Percentiles rank a stretch among this genome's conserved stretches.
phyloP scores from a whole-genome alignment of 2,113 vertebrate species.

The Cebidichthys violaceus region DNA sequence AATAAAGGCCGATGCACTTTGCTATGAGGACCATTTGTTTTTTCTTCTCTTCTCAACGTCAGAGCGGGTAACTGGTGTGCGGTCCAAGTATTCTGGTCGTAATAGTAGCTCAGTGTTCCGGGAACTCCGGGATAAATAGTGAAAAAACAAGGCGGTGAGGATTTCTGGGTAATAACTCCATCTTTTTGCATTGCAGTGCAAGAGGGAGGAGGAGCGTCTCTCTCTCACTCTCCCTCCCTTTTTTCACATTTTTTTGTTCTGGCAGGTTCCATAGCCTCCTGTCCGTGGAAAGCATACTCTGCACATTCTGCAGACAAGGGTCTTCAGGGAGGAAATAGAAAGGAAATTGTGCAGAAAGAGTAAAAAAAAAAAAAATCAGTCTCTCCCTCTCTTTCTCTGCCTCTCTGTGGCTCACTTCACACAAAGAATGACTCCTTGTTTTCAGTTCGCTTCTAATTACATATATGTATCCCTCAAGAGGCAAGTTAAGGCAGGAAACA shows the following conservation, averaged over 20 bases:
- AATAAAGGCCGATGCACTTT: slow-evolving; percentile 73
- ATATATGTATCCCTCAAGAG: slow-evolving; percentile 37
- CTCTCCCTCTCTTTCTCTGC: slow-evolving; percentile 59
- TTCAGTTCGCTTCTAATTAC: slow-evolving; percentile 62
- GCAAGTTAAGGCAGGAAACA: slow-evolving; percentile 13
- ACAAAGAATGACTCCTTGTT: slow-evolving; percentile 76
- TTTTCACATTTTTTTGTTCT: slow-evolving; percentile 62
- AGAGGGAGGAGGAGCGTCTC: slow-evolving; percentile 58
- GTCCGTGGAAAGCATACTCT: slow-evolving; percentile 84
- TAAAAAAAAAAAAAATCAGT: slow-evolving; percentile 76
- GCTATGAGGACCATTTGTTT: slow-evolving; percentile 58
- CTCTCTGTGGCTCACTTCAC: slow-evolving; percentile 67
- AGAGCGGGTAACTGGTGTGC: slow-evolving; percentile 72
- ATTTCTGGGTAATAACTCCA: slow-evolving; percentile 82
- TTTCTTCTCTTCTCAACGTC: slow-evolving; percentile 57
- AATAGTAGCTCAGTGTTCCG: slow-evolving; percentile 80
- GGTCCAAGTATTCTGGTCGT: slow-evolving; percentile 81
- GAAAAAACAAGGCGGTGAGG: slow-evolving; percentile 70
- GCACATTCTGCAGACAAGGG: slow-evolving; percentile 87
- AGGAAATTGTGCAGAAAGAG: slow-evolving; percentile 88
- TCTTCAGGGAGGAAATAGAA: slow-evolving; percentile 87
- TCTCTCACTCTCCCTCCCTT: slow-evolving; percentile 46
- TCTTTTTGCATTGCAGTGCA: slow-evolving; percentile 69
- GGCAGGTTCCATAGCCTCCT: slow-evolving; percentile 79
- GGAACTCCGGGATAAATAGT: slow-evolving; percentile 76